Evolutionary conservation across 2,888 invertebrate species (phyloP).

Genomic region (Drosophila merina): DNA sequence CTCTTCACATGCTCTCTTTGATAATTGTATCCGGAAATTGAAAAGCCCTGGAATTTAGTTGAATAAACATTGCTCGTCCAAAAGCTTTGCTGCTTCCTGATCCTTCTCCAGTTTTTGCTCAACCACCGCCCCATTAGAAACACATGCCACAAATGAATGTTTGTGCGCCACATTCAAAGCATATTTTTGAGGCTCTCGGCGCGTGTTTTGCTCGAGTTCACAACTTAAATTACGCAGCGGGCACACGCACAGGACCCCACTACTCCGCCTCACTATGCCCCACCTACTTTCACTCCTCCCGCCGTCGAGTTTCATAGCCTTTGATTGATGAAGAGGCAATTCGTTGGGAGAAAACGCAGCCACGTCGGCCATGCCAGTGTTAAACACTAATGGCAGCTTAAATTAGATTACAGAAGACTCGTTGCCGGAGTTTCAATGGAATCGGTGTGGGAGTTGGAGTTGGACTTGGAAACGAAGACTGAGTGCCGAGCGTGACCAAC

Average conservation of each 20-base stretch:
- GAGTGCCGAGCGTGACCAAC: conserved; percentile 66
- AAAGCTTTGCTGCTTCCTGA: conserved; percentile 37
- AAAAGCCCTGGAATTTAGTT: conserved; percentile 12
- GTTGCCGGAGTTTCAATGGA: conserved; percentile 5
- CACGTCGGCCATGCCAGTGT: conserved; percentile 51
- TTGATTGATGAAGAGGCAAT: conserved; percentile 71
- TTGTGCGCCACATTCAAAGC: conserved; percentile 41
- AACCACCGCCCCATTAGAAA: conserved; percentile 33
- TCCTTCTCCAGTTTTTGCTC: conserved; percentile 9
- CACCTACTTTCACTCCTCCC: conserved; percentile 8
- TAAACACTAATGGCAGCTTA: conserved; percentile 79
- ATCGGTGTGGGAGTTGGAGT: not conserved
- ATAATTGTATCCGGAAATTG: conserved; percentile 12
- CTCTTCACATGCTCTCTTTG: conserved; percentile 12
- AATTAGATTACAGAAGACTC: conserved; percentile 69
- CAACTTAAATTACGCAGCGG: conserved; percentile 69
- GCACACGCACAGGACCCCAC: conserved; percentile 40
- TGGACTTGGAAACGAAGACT: not conserved
- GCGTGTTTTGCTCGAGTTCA: conserved; percentile 67
- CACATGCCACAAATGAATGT: conserved; percentile 61
- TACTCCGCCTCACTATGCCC: not conserved
- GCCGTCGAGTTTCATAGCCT: conserved; percentile 48
- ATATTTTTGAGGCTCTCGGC: conserved; percentile 52
- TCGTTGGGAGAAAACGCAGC: conserved; percentile 24
- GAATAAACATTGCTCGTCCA: conserved; percentile 40